phyloP scores from a whole-genome alignment of 1,140 invertebrate genomes.

The Papilio machaon region DNA sequence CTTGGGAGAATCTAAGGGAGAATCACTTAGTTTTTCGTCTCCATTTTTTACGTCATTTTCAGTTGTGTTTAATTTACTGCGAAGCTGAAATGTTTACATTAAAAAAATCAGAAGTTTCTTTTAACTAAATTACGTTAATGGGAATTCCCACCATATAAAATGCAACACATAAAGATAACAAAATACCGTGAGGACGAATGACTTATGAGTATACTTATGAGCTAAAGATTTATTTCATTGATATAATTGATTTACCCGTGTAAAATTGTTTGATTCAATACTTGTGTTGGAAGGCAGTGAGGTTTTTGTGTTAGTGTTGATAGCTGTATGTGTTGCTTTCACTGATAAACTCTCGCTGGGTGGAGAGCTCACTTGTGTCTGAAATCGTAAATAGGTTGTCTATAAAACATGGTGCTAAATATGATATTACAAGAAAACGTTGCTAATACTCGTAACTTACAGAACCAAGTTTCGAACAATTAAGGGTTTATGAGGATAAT shows the following conservation, averaged over 20 bases:
- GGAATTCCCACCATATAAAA: neutral
- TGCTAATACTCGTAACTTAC: neutral
- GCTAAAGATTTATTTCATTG: neutral
- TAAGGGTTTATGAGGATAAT: conserved; percentile 29
- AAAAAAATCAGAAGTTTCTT: neutral
- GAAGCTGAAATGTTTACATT: conserved; percentile 52
- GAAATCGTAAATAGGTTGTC: conserved; percentile 56
- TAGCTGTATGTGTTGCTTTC: conserved; percentile 78
- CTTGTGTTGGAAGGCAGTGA: conserved; percentile 63
- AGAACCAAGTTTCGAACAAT: neutral
- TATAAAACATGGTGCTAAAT: neutral
- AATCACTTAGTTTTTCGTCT: conserved; percentile 46
- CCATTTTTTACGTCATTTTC: conserved; percentile 54
- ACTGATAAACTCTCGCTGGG: conserved; percentile 75
- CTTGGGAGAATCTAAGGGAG: conserved; percentile 50
- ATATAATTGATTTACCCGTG: conserved; percentile 65
- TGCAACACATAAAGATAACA: neutral
- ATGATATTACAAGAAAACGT: neutral
- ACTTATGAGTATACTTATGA: neutral
- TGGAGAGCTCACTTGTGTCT: conserved; percentile 77
- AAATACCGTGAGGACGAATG: neutral
- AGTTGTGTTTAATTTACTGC: conserved; percentile 56
- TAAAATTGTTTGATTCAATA: conserved; percentile 65
- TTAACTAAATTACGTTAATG: neutral
- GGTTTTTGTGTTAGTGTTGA: conserved; percentile 66